Conservation (phyloP, 2,797 vertebrate species). For the Myotis myotis region DNA sequence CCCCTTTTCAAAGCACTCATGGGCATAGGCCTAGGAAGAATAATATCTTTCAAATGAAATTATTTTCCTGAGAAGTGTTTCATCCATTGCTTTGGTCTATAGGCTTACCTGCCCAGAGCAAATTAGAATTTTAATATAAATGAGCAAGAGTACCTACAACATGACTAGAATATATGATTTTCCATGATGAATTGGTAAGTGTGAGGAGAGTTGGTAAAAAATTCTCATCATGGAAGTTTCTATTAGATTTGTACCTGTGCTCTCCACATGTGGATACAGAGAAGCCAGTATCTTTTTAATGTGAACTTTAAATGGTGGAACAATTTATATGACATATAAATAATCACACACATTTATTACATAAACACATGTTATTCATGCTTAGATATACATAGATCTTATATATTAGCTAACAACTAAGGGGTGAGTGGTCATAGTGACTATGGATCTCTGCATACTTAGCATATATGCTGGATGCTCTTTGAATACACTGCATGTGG, state of each 20-base stretch:
- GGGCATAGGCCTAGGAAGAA: constrained; percentile 44
- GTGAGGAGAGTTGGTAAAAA: constrained; percentile 39
- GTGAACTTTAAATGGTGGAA: constrained; percentile 11
- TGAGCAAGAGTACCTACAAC: constrained; percentile 54
- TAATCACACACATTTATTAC: neutral
- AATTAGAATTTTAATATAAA: constrained; percentile 72
- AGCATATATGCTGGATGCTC: neutral
- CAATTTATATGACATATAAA: neutral
- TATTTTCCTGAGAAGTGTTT: constrained; percentile 60
- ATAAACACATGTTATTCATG: neutral
- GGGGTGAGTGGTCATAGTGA: neutral
- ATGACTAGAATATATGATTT: constrained; percentile 61
- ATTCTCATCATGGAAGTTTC: neutral
- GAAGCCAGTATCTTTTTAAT: neutral
- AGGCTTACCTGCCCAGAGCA: constrained; percentile 57
- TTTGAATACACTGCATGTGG: neutral
- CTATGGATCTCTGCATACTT: neutral
- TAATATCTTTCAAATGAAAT: constrained; percentile 63
- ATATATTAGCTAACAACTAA: neutral
- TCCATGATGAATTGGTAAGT: constrained; percentile 38
- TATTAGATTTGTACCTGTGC: constrained; percentile 3
- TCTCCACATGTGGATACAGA: neutral
- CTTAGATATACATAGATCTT: neutral
- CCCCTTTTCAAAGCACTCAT: neutral
- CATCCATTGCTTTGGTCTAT: constrained; percentile 10